phyloP scores from a whole-genome alignment of 2,797 vertebrate species.

The Anabas testudineus region DNA sequence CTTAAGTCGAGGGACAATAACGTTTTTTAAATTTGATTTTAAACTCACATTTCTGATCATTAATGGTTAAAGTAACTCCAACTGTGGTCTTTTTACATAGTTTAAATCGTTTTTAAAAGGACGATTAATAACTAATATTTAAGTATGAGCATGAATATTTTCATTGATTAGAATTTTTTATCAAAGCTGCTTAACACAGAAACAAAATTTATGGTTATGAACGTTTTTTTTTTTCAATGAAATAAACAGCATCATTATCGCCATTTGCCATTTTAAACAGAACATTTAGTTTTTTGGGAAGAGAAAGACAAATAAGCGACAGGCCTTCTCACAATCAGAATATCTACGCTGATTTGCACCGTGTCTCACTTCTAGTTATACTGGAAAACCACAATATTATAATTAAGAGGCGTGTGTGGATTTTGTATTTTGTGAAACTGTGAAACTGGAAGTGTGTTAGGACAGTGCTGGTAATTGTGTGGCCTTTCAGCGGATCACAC shows the following conservation, averaged over 20 bases:
- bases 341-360: background rate
- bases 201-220: background rate
- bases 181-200: background rate
- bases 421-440: background rate
- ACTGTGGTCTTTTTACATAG: no score
- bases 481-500: slow-evolving; percentile 35
- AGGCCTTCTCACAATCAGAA: background rate
- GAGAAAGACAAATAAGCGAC: no score
- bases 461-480: background rate
- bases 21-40: background rate
- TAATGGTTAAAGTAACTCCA: background rate
- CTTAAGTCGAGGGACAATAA: background rate
- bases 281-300: background rate
- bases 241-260: background rate
- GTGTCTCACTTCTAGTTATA: background rate
- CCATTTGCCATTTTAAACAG: background rate
- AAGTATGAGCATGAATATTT: no score
- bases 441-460: background rate
- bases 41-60: background rate
- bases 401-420: background rate
- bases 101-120: background rate
- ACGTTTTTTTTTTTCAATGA: background rate
- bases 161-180: background rate
- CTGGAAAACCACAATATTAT: no score
- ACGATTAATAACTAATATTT: background rate